A percentile compares a stretch with the other conserved stretches of the same genome.
These are phyloP conservation scores for Magallana ariakensis DNA, from an alignment of 1,140 invertebrate species.

Conservation along the genomic window DNA sequence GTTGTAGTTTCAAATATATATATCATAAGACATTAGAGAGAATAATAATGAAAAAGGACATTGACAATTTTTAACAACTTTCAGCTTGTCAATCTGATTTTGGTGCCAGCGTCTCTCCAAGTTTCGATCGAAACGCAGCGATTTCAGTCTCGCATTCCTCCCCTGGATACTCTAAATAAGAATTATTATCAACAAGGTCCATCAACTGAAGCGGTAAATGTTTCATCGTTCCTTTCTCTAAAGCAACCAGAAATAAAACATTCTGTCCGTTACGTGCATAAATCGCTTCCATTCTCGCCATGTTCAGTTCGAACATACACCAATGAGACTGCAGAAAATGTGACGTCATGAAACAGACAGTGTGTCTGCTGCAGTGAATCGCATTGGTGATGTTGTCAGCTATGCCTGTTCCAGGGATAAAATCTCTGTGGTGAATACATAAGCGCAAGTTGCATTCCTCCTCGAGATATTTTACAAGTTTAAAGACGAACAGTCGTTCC, in stretches of 20 bases:
- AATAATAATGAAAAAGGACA: too few relatives aligned
- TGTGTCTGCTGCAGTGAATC: conserved; percentile 83
- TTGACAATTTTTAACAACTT: too few relatives aligned
- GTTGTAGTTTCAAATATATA: too few relatives aligned
- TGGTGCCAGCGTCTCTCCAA: not conserved
- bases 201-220: conserved; percentile 27
- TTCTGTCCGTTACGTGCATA: conserved; percentile 40
- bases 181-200: conserved; percentile 36
- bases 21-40: too few relatives aligned
- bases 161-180: conserved; percentile 45
- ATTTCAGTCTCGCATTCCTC: not conserved
- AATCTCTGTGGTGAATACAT: conserved; percentile 66
- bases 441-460: conserved; percentile 51
- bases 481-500: conserved; percentile 54
- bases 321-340: conserved; percentile 84
- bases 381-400: conserved; percentile 83
- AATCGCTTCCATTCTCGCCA: conserved; percentile 63
- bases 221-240: not conserved
- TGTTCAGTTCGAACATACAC: conserved; percentile 85
- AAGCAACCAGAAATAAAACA: conserved; percentile 56
- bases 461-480: conserved; percentile 53
- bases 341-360: conserved; percentile 83
- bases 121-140: not conserved
- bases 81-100: too few relatives aligned
- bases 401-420: conserved; percentile 76